Base-by-base conservation (phyloP, 1,140 invertebrate genomes). In the Psilanteris sp. region DNA sequence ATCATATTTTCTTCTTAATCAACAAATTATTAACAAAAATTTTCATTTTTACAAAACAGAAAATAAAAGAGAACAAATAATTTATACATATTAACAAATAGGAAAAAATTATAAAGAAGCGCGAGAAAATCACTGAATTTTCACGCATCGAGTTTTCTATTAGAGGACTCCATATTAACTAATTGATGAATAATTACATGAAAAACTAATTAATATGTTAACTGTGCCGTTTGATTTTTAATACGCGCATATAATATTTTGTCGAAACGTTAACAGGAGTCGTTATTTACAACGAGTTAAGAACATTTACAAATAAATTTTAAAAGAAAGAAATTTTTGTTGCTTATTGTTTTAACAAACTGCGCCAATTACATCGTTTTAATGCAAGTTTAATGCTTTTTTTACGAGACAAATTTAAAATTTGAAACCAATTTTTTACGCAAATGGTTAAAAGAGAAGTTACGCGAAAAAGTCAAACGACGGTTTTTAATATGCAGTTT, bases 241-340 rank as follows among this genome's bases (percentile, higher is more conserved):
- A 3, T 10, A 8, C 9, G 10, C 14, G 15, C 16, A 13, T 15
- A 6, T 48, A 1, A 22, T 14, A 2, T 15, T 59, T 70, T 59
- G 64, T 50, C 52, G 64, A 70, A 61, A 61, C 46, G 26, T 29
- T 11, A 50, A 39, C 3, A 15, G 9, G 43, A n/a, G 9, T 67
- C 39, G 54, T 59, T 70, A 70, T 70, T 57, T 70, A 61, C 66
- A 70, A 70, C 43, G 54, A 50, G 13, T 57, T 11, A 8, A 9
- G 7, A 37, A 26, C 37, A 36, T 43, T 26, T 50, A 44, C 37
- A 61, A 71, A 29, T 48, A 61, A 62, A 62, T 55, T 71, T 52
- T 11, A 52, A 52, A 59, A 15, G 31, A 20, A 15, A 27, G 2
- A 52, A 52, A 16, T 5, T 8, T 15, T 43, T 16, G 13, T 37